Base-by-base conservation (phyloP, 2,113 vertebrate genomes). In the Crotalus helleri region DNA sequence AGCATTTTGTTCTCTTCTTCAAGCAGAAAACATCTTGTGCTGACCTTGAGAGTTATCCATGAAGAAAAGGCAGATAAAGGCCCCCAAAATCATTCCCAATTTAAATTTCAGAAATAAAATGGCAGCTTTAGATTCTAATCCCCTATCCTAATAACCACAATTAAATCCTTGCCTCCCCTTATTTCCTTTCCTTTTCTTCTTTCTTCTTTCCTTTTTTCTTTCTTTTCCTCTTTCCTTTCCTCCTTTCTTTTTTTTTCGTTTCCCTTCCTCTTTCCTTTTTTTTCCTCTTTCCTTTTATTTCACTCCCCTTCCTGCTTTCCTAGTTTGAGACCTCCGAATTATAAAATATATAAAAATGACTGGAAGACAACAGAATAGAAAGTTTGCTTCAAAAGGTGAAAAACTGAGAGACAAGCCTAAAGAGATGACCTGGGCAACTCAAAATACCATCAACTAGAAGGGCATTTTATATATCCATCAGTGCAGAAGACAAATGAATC, bases 401-500 rank as follows among this genome's bases (percentile, higher is more conserved):
- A 44, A 21, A 11, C 3, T 19, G 21, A 61, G 10, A 17, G 54
- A 12, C 19, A 21, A 24, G 91, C 59, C 86, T 39, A n/a, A 23
- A 74, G n/a, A 94, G 89, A 59, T n/a, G 4, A 93, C 58, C 26
- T 0, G 1, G 90, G 92, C 61, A 44, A 2, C 64, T 61, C 17
- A 51, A 93, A 95, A 95, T 95, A 87, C 91, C 88, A 74, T 94
- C 94, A 94, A 96, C 93, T 92, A 95, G 58, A 94, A 92, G 96
- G 81, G n/a, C 91, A 96, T 96, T 96, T 69, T 93, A 96, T 97
- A 95, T 89, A 91, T 94, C 95, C 96, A 96, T 97, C 86, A 23
- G 94, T 39, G 24, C 74, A 91, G 95, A 61, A 92, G 94, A 96
- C 96, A 92, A 94, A 51, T 51, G 0, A 3, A 93, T 87, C 90